Base-by-base conservation (phyloP, 2,797 vertebrate genomes). In the Aeoliscus strigatus region DNA sequence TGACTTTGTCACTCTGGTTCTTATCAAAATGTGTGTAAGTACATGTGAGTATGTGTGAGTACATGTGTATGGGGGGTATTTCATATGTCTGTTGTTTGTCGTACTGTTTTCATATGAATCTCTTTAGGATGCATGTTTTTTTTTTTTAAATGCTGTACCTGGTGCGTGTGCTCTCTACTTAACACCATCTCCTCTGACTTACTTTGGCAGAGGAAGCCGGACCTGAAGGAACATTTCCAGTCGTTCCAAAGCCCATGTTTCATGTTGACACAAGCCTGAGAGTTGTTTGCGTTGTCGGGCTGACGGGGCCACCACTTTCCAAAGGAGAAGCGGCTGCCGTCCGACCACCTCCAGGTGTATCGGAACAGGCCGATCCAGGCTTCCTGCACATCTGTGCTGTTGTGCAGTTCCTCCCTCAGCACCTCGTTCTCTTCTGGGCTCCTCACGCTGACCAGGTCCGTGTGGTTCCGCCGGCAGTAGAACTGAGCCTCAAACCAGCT, bases 361-460 rank as follows among this genome's bases (percentile, higher is more conserved):
- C 26, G n/a, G 32, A 11, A 14, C 27, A 52, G 18, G 18, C 49
- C 49, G 18, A 52, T 52, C 49, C 39, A 43, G 39, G 27, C 39
- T 14, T 39, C 35, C 6, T 25, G 21, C 14, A 18, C 21, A 4
- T 23, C 21, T 1, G 14, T 1, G 0, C 3, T 2, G 21, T 13
- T 13, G 35, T 32, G 14, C 21, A 49, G 14, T 6, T 2, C 15
- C 18, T 5, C 15, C 11, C 2, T 16, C 21, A 49, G 5, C 27
- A n/a, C 2, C 45, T 31, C 10, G 45, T 32, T 49, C 28, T 49
- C 46, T 8, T 7, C n/a, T 14, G 7, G 5, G 8, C 9, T 27
- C 49, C 33, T 36, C 18, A 52, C 49, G 3, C 26, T 26, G 2
- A 9, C 39, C 33, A 52, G 49, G 6, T 52, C 39, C 2, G 33